Evolutionary conservation across 2,113 vertebrate species (phyloP).

Genomic region (Elaphurus davidianus): DNA sequence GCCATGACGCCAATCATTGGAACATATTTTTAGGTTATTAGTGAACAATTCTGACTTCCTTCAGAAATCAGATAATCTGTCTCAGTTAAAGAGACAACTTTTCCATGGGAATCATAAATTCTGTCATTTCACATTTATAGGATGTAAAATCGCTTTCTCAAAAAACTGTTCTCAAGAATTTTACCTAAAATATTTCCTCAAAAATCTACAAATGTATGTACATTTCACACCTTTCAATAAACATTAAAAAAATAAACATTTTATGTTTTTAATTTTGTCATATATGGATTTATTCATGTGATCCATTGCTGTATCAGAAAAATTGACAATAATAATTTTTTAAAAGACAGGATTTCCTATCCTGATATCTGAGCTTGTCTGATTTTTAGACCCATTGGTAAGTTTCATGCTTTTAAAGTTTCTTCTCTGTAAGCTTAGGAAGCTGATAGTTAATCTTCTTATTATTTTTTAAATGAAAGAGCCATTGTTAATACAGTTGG

Average conservation of each 20-base stretch:
- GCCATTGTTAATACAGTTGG: background rate
- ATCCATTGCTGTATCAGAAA: background rate
- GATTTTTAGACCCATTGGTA: slow-evolving; percentile 5
- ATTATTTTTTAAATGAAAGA: background rate
- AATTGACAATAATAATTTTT: background rate
- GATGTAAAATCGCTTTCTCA: background rate
- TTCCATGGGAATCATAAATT: background rate
- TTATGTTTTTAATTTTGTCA: background rate
- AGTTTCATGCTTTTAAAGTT: background rate
- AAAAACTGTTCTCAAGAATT: background rate
- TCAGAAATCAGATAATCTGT: background rate
- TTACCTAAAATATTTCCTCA: background rate
- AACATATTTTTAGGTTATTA: background rate
- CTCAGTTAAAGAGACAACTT: background rate
- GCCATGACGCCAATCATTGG: background rate
- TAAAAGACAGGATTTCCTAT: background rate
- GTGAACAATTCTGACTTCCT: background rate
- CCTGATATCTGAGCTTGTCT: background rate
- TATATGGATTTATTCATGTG: background rate
- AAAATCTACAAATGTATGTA: background rate
- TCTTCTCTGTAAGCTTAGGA: background rate
- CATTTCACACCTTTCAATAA: background rate
- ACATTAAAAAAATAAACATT: background rate
- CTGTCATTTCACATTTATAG: background rate
- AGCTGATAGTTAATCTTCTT: background rate